Evolutionary conservation across 2,888 invertebrate species (phyloP), one percentile per base, ranked within the genome.

Genomic region (Eremobia ochroleuca): DNA sequence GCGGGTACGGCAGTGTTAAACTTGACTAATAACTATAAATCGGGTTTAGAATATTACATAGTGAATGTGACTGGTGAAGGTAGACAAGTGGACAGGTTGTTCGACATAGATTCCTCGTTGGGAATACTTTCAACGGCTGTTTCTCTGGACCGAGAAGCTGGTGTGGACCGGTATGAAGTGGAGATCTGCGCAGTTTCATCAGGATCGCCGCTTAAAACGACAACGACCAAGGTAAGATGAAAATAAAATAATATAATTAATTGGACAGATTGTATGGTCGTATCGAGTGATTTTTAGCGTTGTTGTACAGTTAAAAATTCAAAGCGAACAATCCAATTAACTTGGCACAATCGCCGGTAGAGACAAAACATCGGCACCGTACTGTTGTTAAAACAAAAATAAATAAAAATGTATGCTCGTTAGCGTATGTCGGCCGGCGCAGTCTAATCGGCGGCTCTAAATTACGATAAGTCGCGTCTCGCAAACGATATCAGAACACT

Each of bases 51-150:
- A 94, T 99, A 99, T 97, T 99, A 98, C 96, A 98, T 99, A 94
- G 99, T 98, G 90, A 98, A 98, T 96, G 98, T 98, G 94, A 98
- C 98, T 90, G 97, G 97, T 93, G 97, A 96, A 86, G 98, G 98
- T 82, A 97, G 97, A 88, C 98, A 98, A 96, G 98, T 98, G 92
- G 98, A 99, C 96, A 97, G 98, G 91, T 97, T 99, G 90, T 99
- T 99, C 94, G 98, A 98, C 92, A 98, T 99, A 91, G 99, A 99
- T 96, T 97, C 98, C 37, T 98, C 98, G 87, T 97, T 98, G 92
- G 99, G 99, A 67, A 98, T 99, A 90, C 96, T 99, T 88, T 98
- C 98, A 65, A 99, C 99, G 28, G 98, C 98, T 28, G 98, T 98
- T 65, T 97, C 98, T 83, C 96, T 99, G 94, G 99, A 99, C 95